A percentile compares a stretch with the other conserved stretches of the same genome.
These are phyloP conservation scores for Anoplophora glabripennis DNA, from an alignment of 1,140 invertebrate species.

Conservation along the genomic window DNA sequence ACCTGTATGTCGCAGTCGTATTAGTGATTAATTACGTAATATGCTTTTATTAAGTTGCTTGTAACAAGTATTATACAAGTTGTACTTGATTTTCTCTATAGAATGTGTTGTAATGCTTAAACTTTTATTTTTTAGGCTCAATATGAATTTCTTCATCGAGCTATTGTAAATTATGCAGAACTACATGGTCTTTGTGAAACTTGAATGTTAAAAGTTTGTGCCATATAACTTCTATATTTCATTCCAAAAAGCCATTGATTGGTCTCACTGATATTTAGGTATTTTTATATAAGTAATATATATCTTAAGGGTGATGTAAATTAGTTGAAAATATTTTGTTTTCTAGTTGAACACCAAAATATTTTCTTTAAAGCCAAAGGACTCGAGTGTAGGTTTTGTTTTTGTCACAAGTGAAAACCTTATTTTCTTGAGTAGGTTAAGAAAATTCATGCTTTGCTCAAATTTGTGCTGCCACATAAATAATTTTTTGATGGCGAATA, in stretches of 20 bases:
- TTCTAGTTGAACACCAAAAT: slow-evolving; percentile 35
- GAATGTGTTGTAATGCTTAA: too few relatives aligned
- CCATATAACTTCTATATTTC: slow-evolving; percentile 28
- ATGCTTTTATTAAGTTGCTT: too few relatives aligned
- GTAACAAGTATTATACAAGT: too few relatives aligned
- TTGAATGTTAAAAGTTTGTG: slow-evolving; percentile 32
- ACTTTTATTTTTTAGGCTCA: slow-evolving; percentile 65
- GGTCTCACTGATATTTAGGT: slow-evolving; percentile 32
- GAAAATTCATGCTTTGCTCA: slow-evolving; percentile 22
- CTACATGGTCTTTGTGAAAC: slow-evolving; percentile 66
- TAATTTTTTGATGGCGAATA: too few relatives aligned
- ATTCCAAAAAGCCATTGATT: slow-evolving; percentile 32
- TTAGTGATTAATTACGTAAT: too few relatives aligned
- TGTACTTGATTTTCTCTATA: neutral
- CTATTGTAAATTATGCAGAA: slow-evolving; percentile 85
- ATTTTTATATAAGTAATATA: slow-evolving; percentile 37
- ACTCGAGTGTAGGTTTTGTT: slow-evolving; percentile 19
- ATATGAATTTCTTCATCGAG: slow-evolving; percentile 88
- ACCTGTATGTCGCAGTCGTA: too few relatives aligned
- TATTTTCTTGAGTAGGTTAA: slow-evolving; percentile 3
- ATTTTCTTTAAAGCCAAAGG: slow-evolving; percentile 39
- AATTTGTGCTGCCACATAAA: slow-evolving; percentile 5
- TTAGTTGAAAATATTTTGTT: slow-evolving; percentile 16
- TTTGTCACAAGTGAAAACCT: slow-evolving; percentile 15
- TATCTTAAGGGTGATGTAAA: slow-evolving; percentile 27